Percentiles rank a stretch among this genome's conserved stretches.
phyloP scores from a whole-genome alignment of 2,888 invertebrate species.

The Andrena hattorfiana region DNA sequence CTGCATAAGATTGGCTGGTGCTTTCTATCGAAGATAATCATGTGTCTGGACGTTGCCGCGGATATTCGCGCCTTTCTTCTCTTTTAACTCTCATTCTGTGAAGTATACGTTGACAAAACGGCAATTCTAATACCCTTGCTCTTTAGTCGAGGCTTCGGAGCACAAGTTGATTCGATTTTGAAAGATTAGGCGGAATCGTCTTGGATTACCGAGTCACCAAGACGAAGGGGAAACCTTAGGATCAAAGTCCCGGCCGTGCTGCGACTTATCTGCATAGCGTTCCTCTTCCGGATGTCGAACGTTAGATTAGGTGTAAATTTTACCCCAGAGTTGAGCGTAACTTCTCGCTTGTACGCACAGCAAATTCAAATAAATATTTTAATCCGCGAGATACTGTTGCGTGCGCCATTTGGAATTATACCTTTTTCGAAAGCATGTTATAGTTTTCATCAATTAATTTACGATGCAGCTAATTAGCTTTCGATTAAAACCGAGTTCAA shows the following conservation, averaged over 20 bases:
- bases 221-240: conserved; percentile 82
- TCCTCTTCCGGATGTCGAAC: conserved; percentile 61
- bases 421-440: neutral
- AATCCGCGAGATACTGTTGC: neutral
- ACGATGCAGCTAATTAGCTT: no score
- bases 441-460: no score
- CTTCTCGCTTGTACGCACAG: neutral
- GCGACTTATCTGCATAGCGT: conserved; percentile 69
- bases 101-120: neutral
- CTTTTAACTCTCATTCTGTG: no score
- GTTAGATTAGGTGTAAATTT: conserved; percentile 36
- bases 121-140: conserved; percentile 48
- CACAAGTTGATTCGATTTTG: conserved; percentile 69
- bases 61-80: no score
- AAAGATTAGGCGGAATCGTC: conserved; percentile 73
- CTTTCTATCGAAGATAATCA: no score
- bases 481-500: no score
- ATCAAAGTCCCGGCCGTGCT: conserved; percentile 79
- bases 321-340: neutral
- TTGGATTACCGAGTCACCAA: conserved; percentile 80
- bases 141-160: conserved; percentile 65
- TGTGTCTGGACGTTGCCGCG: no score
- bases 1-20: no score
- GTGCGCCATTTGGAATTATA: neutral
- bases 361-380: conserved; percentile 6